Base-by-base conservation (phyloP, 2,797 vertebrate genomes). In the Helostoma temminkii region DNA sequence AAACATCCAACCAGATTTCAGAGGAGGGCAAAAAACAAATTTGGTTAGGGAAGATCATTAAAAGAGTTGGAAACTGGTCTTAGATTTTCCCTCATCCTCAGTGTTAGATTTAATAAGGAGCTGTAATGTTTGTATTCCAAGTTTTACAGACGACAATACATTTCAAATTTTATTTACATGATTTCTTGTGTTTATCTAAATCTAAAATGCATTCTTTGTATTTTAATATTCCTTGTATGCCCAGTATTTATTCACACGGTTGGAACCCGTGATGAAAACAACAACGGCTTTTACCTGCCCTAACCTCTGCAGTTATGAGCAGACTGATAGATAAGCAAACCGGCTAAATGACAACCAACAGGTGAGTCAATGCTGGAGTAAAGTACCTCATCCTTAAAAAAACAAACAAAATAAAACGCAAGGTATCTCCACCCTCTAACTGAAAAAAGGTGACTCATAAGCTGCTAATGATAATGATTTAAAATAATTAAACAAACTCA, bases 381-480 rank as follows among this genome's bases (percentile, higher is more conserved):
- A 28, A 45, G 15, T 62, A 82, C 47, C 67, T 71, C 68, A 65
- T 74, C 66, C 61, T 37, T 2, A 15, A 72, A 61, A 76, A 78
- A 66, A 83, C 71, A 81, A 84, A 84, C 66, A 75, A n/a, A 68
- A 71, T 58, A 41, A 49, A 54, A 59, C 45, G 63, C 45, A 61
- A 56, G 32, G 26, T 22, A 76, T 62, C 83, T 82, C 80, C 84
- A 81, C 83, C 72, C 78, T 73, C 49, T 77, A 74, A 83, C 84
- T 83, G 66, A 79, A 78, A 76, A 74, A 87, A 82, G 71, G 67
- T 85, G 83, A 91, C 82, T 90, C 89, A 85, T 39, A 39, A 15
- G 30, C 57, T 64, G 41, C 28, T 34, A 67, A 81, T 73, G 59
- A 53, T 24, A 37, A 80, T 57, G 57, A 72, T 67, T 77, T 52